These are phyloP conservation scores for Apogon talboti DNA, from an alignment of 2,797 vertebrate species.

Conservation along the genomic window DNA sequence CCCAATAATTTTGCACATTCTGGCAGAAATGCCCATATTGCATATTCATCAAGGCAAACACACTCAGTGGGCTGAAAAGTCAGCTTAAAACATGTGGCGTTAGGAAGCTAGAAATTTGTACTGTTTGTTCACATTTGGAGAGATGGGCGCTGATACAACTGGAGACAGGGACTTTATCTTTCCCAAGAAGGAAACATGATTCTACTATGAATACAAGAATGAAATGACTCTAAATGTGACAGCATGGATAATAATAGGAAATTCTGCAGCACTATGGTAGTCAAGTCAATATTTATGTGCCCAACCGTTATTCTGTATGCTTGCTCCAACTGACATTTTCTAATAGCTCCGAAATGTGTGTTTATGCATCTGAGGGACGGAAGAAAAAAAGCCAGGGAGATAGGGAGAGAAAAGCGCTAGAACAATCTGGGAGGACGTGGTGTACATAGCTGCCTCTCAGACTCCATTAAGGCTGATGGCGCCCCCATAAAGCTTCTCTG, in stretches of 20 bases:
- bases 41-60: too few species aligned
- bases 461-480: conserved; percentile 75
- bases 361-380: conserved; percentile 56
- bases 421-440: conserved; percentile 60
- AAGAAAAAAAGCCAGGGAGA: conserved; percentile 37
- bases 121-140: conserved; percentile 30
- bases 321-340: conserved; percentile 66
- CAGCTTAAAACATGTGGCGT: conserved; percentile 31
- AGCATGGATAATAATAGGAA: conserved; percentile 51
- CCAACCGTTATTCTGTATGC: conserved; percentile 22
- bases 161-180: conserved; percentile 15
- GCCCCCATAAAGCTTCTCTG: conserved; percentile 58
- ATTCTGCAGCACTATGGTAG: conserved; percentile 48
- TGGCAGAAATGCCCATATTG: too few species aligned
- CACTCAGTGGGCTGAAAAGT: too few species aligned
- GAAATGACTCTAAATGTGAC: conserved; percentile 62
- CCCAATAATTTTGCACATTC: too few species aligned
- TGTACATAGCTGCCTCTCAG: conserved; percentile 64
- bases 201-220: conserved; percentile 36
- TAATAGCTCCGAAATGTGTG: conserved; percentile 73
- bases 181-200: conserved; percentile 30
- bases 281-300: conserved; percentile 64
- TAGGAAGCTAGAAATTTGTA: conserved; percentile 24
- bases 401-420: conserved; percentile 31
- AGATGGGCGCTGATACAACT: conserved; percentile 28